Conservation (phyloP, 2,113 vertebrate genomes). For the Thunnus maccoyii region DNA sequence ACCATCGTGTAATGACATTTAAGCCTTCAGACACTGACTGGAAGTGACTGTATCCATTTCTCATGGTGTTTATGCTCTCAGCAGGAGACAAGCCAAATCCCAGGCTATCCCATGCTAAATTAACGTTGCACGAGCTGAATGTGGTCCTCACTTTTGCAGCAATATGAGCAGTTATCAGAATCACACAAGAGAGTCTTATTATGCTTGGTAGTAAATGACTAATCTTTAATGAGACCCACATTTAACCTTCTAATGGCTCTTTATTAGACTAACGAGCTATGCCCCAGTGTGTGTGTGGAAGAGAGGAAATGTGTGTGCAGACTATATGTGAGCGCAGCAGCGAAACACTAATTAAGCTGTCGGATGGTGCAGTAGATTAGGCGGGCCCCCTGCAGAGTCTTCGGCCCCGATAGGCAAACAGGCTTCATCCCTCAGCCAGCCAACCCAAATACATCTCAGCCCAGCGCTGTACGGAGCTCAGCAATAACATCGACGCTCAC, state of each 20-base stretch:
- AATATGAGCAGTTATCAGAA: constrained; percentile 71
- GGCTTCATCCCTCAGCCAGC: constrained; percentile 77
- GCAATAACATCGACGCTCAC: constrained; percentile 61
- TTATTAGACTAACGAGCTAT: constrained; percentile 80
- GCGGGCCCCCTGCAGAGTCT: constrained; percentile 75
- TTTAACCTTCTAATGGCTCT: constrained; percentile 82
- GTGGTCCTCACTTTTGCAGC: constrained; percentile 63
- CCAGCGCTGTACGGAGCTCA: constrained; percentile 50
- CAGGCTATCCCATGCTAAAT: constrained; percentile 57
- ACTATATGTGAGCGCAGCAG: constrained; percentile 62
- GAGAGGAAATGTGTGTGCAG: constrained; percentile 18
- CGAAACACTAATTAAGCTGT: constrained; percentile 81
- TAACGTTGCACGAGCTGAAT: constrained; percentile 59
- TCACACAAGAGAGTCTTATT: constrained; percentile 77
- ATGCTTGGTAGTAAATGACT: constrained; percentile 79
- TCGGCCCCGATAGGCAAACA: constrained; percentile 79
- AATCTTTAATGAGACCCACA: constrained; percentile 82
- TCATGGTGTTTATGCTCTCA: constrained; percentile 69
- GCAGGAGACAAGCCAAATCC: constrained; percentile 65
- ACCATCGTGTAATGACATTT: constrained; percentile 73
- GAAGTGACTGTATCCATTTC: constrained; percentile 66
- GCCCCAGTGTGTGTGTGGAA: constrained; percentile 48
- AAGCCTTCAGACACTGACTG: constrained; percentile 63
- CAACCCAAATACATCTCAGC: constrained; percentile 79
- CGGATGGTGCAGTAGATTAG: constrained; percentile 79